Percentiles rank a stretch among this genome's conserved stretches.
Conservation (phyloP, 2,888 invertebrate species). For the Eutolmus rufibarbis region DNA sequence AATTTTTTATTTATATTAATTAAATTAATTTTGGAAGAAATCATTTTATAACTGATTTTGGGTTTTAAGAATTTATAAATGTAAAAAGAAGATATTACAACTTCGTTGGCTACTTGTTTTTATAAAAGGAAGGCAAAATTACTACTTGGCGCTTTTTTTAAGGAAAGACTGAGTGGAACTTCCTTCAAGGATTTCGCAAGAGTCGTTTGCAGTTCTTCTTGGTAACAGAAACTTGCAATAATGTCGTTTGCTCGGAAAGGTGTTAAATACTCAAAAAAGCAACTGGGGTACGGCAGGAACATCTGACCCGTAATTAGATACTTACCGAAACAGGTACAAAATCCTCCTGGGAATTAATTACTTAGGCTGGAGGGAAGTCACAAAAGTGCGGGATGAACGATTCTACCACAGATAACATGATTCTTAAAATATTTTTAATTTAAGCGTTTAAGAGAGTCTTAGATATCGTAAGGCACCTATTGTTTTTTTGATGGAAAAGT, state of each 20-base stretch:
- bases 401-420: neutral
- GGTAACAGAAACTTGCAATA: neutral
- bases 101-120: no score
- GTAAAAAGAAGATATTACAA: no score
- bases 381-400: neutral
- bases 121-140: no score
- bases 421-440: neutral
- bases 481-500: no score
- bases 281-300: neutral
- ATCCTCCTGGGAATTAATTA: neutral
- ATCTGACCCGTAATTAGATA: neutral
- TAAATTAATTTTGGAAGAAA: no score
- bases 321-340: neutral
- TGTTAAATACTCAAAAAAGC: neutral
- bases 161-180: neutral
- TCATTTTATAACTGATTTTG: no score
- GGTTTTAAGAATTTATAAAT: no score
- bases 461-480: neutral
- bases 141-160: no score
- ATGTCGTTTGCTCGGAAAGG: neutral
- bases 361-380: neutral
- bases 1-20: no score
- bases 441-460: neutral
- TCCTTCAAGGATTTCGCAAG: neutral
- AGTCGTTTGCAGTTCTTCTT: neutral